A percentile compares a stretch with the other conserved stretches of the same genome.
phyloP scores from a whole-genome alignment of 2,888 invertebrate genomes.

The Drosophila paracracens region DNA sequence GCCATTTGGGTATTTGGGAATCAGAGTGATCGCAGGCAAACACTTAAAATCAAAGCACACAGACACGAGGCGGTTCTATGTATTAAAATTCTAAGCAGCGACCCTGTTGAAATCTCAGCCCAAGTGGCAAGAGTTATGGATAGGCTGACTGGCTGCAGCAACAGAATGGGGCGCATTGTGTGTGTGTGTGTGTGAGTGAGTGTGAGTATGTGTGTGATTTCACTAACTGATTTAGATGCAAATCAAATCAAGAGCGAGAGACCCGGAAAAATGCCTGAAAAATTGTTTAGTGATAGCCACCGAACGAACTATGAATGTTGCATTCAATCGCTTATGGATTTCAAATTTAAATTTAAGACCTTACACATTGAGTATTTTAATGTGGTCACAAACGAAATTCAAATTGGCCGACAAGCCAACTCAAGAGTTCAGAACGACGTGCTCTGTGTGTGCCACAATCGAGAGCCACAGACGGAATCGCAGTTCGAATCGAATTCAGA shows the following conservation, averaged over 20 bases:
- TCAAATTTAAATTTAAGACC: slow-evolving; percentile 83
- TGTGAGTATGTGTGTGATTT: slow-evolving; percentile 54
- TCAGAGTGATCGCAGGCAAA: slow-evolving; percentile 68
- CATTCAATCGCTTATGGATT: slow-evolving; percentile 81
- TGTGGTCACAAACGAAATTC: slow-evolving; percentile 77
- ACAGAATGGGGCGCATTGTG: slow-evolving; percentile 7
- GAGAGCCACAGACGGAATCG: slow-evolving; percentile 19
- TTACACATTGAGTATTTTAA: slow-evolving; percentile 83
- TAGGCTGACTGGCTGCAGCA: slow-evolving; percentile 35
- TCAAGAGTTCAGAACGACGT: slow-evolving; percentile 27
- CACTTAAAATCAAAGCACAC: slow-evolving; percentile 76
- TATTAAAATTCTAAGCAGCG: slow-evolving; percentile 73
- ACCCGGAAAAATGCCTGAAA: slow-evolving; percentile 52
- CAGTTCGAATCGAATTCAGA: slow-evolving; percentile 8
- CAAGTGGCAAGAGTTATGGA: slow-evolving; percentile 72
- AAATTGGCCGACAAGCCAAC: slow-evolving; percentile 60
- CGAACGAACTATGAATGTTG: slow-evolving; percentile 72
- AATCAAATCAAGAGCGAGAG: slow-evolving; percentile 72
- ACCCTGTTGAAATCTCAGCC: slow-evolving; percentile 60
- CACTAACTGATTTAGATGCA: slow-evolving; percentile 78
- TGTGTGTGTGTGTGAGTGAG: slow-evolving; percentile 25
- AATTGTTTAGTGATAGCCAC: slow-evolving; percentile 57
- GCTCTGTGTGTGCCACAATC: slow-evolving; percentile 22
- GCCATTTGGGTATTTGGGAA: slow-evolving; percentile 31
- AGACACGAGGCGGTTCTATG: slow-evolving; percentile 24